Evolutionary conservation across 2,888 invertebrate species (phyloP).

Genomic region (Argyresthia albistria): DNA sequence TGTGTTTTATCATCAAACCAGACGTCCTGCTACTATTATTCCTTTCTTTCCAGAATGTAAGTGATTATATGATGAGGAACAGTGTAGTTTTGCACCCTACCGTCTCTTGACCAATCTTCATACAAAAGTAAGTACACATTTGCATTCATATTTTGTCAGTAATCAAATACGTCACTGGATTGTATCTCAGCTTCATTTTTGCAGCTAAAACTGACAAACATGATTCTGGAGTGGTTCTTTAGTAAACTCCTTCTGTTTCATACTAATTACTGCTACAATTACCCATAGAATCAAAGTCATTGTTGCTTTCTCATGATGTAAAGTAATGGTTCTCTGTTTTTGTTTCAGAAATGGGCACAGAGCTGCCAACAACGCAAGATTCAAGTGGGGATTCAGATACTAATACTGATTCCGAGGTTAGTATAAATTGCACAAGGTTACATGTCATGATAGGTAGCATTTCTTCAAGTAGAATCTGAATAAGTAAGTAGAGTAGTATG

Average conservation of each 20-base stretch:
- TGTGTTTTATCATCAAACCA: background rate
- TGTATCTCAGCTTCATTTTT: background rate
- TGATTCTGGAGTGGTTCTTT: no score
- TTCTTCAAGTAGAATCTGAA: no score
- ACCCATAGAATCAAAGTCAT: no score
- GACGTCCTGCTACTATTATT: conserved; percentile 14
- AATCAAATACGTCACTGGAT: background rate
- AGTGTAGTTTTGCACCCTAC: conserved; percentile 42
- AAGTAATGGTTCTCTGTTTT: background rate
- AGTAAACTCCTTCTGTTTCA: no score
- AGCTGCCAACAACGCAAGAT: conserved; percentile 64
- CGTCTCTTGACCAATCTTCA: conserved; percentile 67
- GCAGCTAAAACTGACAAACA: no score
- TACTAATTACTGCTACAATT: no score
- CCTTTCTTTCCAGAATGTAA: background rate
- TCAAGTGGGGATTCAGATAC: conserved; percentile 73
- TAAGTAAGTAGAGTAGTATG: no score
- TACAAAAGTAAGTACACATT: background rate
- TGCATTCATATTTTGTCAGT: no score
- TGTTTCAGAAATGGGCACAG: conserved; percentile 68
- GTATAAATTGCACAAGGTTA: conserved; percentile 10
- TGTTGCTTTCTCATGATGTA: no score
- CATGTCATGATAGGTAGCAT: no score
- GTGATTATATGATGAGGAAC: conserved; percentile 47
- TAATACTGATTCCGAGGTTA: conserved; percentile 72